phyloP scores from a whole-genome alignment of 2,888 invertebrate species.

The Deilephila elpenor region DNA sequence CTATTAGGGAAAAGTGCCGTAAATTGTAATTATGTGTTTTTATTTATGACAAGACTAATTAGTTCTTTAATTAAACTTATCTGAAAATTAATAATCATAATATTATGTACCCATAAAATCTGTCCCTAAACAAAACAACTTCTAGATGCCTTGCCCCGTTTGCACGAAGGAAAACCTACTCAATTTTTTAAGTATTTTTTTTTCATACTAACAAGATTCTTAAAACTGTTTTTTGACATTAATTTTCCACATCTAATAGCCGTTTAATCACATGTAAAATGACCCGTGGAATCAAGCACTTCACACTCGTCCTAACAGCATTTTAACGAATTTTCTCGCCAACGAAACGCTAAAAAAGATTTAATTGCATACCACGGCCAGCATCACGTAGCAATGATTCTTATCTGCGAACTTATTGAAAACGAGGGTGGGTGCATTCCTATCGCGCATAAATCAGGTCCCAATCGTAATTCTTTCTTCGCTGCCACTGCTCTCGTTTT shows the following conservation, averaged over 20 bases:
- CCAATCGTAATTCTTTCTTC: constrained; percentile 66
- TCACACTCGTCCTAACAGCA: constrained; percentile 23
- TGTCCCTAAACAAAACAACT: too few relatives aligned
- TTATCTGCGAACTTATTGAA: constrained; percentile 80
- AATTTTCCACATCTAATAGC: not conserved
- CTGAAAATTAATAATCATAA: too few relatives aligned
- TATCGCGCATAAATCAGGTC: constrained; percentile 77
- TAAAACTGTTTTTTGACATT: too few relatives aligned
- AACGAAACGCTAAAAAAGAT: constrained; percentile 49
- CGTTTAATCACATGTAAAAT: not conserved
- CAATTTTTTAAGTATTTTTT: too few relatives aligned
- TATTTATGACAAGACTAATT: too few relatives aligned
- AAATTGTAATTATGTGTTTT: too few relatives aligned
- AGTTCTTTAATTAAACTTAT: too few relatives aligned
- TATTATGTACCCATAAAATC: too few relatives aligned
- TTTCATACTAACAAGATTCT: too few relatives aligned
- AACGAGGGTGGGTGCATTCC: constrained; percentile 63
- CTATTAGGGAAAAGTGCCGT: too few relatives aligned
- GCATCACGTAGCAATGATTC: constrained; percentile 74
- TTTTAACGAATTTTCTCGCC: constrained; percentile 34
- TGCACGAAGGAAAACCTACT: too few relatives aligned
- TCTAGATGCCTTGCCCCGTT: too few relatives aligned
- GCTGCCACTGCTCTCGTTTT: constrained; percentile 63
- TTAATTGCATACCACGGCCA: constrained; percentile 73
- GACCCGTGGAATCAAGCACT: not conserved